phyloP scores from a whole-genome alignment of 2,113 vertebrate genomes.

The Pedionomus torquatus region DNA sequence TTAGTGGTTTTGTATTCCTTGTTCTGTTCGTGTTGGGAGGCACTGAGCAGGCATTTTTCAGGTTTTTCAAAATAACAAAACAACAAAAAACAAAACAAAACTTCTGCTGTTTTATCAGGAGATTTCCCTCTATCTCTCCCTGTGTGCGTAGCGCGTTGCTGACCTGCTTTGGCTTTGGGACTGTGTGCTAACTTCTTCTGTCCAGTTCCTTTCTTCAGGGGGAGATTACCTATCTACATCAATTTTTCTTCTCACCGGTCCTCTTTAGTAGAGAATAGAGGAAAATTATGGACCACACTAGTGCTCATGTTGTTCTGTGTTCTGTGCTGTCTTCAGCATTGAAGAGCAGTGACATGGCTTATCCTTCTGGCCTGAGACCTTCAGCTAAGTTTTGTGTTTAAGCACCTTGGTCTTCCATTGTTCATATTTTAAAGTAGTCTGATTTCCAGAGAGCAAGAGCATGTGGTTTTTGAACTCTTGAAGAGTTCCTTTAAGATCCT shows the following conservation, averaged over 20 bases:
- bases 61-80: background rate
- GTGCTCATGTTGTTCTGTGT: background rate
- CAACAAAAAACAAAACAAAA: background rate
- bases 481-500: background rate
- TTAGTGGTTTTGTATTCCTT: background rate
- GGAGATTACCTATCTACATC: background rate
- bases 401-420: background rate
- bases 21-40: background rate
- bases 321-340: background rate
- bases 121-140: background rate
- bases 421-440: background rate
- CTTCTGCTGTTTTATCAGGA: background rate
- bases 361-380: background rate
- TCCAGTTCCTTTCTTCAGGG: background rate
- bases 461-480: background rate
- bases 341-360: background rate
- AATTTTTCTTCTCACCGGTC: background rate
- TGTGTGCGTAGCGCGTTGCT: too few species aligned
- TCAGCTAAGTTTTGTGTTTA: background rate
- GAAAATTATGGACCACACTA: background rate
- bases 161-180: background rate
- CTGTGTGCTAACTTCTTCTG: background rate
- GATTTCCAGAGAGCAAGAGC: background rate
- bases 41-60: background rate
- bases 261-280: background rate